Evolutionary conservation across 1,140 invertebrate species (phyloP).

Genomic region (Archivesica marissinica): DNA sequence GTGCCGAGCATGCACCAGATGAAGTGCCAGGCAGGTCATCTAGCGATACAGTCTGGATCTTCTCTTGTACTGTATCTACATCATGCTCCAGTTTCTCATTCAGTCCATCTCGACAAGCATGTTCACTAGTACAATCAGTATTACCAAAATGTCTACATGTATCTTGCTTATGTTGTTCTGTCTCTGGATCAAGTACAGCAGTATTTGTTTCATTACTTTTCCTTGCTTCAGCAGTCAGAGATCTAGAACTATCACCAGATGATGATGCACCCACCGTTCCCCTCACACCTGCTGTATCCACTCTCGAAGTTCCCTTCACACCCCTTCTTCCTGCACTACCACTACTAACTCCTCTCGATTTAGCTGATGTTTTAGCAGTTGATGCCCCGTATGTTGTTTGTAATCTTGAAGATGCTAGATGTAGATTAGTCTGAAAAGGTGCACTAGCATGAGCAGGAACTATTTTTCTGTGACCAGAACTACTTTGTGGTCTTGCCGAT

Average conservation of each 20-base stretch:
- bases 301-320: background rate
- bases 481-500: conserved; percentile 37
- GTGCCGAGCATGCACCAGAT: background rate
- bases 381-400: conserved; percentile 52
- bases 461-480: conserved; percentile 1
- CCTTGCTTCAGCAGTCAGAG: background rate
- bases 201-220: background rate
- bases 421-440: conserved; percentile 52
- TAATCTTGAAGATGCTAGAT: conserved; percentile 11
- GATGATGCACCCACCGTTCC: no score
- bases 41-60: background rate
- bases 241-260: background rate
- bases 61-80: background rate
- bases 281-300: background rate
- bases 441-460: conserved; percentile 38
- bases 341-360: background rate
- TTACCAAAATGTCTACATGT: background rate
- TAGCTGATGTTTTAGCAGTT: conserved; percentile 18
- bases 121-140: background rate
- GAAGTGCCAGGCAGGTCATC: background rate
- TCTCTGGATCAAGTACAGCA: background rate
- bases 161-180: no score
- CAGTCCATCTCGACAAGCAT: background rate
- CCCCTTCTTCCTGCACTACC: background rate
- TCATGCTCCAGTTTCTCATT: background rate